Evolutionary conservation across 2,113 vertebrate species (phyloP).

Genomic region (Oryzias curvinotus): DNA sequence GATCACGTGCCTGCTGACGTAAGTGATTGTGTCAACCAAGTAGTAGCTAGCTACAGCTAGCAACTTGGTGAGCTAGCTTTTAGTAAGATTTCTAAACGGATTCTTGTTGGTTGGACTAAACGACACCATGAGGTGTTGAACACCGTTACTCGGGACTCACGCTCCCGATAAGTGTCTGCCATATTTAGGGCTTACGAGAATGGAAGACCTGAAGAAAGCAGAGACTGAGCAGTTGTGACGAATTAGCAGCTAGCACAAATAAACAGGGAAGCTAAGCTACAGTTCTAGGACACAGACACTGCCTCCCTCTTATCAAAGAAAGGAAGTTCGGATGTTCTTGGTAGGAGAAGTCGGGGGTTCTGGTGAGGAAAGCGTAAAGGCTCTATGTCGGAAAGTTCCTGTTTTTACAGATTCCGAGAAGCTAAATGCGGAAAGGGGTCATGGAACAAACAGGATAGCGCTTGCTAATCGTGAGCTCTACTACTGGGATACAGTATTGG

Average conservation of each 20-base stretch:
- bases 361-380: too few species aligned
- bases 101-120: conserved; percentile 24
- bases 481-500: conserved; percentile 35
- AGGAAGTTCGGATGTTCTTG: too few species aligned
- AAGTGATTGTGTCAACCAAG: conserved; percentile 8
- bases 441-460: conserved; percentile 62
- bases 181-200: conserved; percentile 41
- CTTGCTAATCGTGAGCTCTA: conserved; percentile 58
- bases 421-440: conserved; percentile 70
- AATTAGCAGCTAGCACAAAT: conserved; percentile 52
- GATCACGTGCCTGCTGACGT: conserved; percentile 10
- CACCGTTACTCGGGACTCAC: conserved; percentile 28
- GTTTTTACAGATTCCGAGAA: conserved; percentile 52
- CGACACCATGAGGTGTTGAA: conserved; percentile 23
- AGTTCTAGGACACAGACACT: conserved; percentile 27
- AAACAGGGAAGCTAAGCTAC: conserved; percentile 48
- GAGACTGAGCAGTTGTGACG: conserved; percentile 26
- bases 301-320: conserved; percentile 20
- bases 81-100: conserved; percentile 44
- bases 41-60: conserved; percentile 68
- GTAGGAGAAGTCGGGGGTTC: too few species aligned
- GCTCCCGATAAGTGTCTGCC: conserved; percentile 8
- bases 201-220: conserved; percentile 30
- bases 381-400: background rate
- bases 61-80: conserved; percentile 51